Conservation (phyloP, 2,888 invertebrate species). For the Venustoraphidia nigricollis region DNA sequence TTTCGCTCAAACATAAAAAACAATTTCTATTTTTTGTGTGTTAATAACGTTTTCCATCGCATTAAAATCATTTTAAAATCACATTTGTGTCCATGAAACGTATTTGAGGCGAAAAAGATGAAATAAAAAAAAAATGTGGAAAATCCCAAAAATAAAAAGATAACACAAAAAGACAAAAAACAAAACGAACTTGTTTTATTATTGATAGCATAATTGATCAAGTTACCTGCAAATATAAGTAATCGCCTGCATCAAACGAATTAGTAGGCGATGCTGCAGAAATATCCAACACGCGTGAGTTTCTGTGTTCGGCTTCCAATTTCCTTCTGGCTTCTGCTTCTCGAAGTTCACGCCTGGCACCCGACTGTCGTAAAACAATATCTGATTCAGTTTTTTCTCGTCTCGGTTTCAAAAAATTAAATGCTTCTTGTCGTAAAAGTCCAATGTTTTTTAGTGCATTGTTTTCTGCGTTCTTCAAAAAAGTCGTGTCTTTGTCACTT, state of each 20-base stretch:
- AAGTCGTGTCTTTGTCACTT: conserved; percentile 25
- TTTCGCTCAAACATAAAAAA: too few species aligned
- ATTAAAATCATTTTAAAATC: too few species aligned
- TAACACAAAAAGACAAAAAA: not conserved
- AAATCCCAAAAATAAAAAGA: not conserved
- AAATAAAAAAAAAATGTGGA: not conserved
- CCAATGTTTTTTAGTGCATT: conserved; percentile 19
- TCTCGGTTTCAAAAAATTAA: conserved; percentile 46
- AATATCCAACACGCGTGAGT: conserved; percentile 28
- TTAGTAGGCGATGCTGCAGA: conserved; percentile 19
- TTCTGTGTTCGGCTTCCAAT: conserved; percentile 29
- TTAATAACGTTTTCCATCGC: too few species aligned
- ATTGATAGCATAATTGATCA: not conserved
- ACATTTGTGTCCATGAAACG: too few species aligned
- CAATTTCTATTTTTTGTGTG: too few species aligned
- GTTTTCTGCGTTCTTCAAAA: conserved; percentile 27
- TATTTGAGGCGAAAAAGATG: not conserved
- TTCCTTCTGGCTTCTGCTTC: conserved; percentile 31
- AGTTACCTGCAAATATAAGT: conserved; percentile 22
- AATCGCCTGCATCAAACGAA: conserved; percentile 26
- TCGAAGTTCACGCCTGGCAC: conserved; percentile 32
- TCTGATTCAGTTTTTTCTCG: conserved; percentile 83
- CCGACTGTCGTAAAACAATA: conserved; percentile 55
- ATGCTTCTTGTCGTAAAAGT: conserved; percentile 17
- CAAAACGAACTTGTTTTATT: not conserved